phyloP scores from a whole-genome alignment of 2,797 vertebrate genomes.

The Lepilemur ruficaudatus region DNA sequence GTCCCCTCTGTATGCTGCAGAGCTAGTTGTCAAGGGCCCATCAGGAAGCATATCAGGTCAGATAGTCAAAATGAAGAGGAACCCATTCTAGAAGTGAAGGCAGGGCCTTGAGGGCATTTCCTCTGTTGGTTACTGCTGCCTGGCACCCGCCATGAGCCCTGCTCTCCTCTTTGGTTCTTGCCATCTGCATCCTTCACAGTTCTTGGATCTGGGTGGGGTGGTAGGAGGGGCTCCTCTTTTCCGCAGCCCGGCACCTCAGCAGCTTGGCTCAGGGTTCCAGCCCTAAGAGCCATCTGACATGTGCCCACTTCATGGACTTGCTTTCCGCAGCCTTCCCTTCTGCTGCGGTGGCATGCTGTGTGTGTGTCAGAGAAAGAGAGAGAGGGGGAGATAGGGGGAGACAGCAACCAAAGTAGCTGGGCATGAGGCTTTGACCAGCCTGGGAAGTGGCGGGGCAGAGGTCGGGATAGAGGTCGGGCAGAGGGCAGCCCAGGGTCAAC shows the following conservation, averaged over 20 bases:
- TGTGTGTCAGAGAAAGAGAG: not conserved
- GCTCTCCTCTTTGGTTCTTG: not conserved
- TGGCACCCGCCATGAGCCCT: not conserved
- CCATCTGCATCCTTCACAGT: not conserved
- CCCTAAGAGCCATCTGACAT: not conserved
- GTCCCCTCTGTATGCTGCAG: fast-evolving
- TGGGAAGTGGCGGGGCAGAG: not conserved
- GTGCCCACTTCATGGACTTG: not conserved
- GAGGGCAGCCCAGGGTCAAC: not conserved
- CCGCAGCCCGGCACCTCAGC: not conserved
- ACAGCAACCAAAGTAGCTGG: not conserved
- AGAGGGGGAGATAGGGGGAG: not conserved
- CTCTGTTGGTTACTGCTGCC: not conserved
- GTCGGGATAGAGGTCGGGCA: too few relatives aligned
- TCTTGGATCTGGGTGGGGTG: not conserved
- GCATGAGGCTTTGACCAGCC: not conserved
- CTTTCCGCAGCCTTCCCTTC: not conserved
- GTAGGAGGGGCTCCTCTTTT: not conserved
- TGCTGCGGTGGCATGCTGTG: not conserved
- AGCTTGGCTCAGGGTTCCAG: not conserved
- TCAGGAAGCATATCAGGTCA: not conserved
- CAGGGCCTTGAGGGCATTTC: not conserved
- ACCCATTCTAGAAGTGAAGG: not conserved
- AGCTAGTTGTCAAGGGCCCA: not conserved
- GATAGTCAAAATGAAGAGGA: not conserved